Evolutionary conservation across 2,888 invertebrate genomes (phyloP).

Genomic region (Germaria angustata): DNA sequence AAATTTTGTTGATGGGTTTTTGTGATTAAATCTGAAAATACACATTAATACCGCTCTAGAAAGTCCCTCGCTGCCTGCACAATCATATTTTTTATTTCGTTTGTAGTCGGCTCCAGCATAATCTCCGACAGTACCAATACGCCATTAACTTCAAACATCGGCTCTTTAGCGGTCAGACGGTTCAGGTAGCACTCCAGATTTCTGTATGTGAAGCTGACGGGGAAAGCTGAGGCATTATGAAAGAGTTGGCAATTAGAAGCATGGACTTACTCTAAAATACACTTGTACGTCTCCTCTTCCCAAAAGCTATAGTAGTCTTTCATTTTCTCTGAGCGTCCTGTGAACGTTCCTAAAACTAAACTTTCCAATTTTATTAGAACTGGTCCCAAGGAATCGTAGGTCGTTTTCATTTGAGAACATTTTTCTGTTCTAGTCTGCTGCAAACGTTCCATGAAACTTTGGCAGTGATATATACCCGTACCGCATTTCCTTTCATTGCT

Average conservation of each 20-base stretch:
- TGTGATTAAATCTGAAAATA: background rate
- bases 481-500: conserved; percentile 70
- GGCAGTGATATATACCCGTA: conserved; percentile 72
- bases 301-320: conserved; percentile 88
- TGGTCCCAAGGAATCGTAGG: conserved; percentile 90
- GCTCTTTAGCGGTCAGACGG: conserved; percentile 81
- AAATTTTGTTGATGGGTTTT: background rate
- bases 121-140: conserved; percentile 88
- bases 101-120: conserved; percentile 86
- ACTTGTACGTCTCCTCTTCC: conserved; percentile 89
- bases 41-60: conserved; percentile 83
- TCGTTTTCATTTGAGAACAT: conserved; percentile 84
- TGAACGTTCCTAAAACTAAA: conserved; percentile 88
- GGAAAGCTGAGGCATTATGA: background rate
- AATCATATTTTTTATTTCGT: conserved; percentile 89
- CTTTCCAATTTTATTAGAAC: conserved; percentile 92
- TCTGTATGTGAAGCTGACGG: conserved; percentile 82
- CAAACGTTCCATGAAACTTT: conserved; percentile 85
- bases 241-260: no score
- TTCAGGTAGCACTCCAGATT: conserved; percentile 87
- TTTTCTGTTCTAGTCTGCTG: conserved; percentile 86
- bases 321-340: conserved; percentile 88
- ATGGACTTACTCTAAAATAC: conserved; percentile 83
- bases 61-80: conserved; percentile 88
- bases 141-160: conserved; percentile 90